Percentiles rank a stretch among this genome's conserved stretches.
Evolutionary conservation across 1,140 invertebrate genomes (phyloP).

Genomic region (Andrena cerasifolii): DNA sequence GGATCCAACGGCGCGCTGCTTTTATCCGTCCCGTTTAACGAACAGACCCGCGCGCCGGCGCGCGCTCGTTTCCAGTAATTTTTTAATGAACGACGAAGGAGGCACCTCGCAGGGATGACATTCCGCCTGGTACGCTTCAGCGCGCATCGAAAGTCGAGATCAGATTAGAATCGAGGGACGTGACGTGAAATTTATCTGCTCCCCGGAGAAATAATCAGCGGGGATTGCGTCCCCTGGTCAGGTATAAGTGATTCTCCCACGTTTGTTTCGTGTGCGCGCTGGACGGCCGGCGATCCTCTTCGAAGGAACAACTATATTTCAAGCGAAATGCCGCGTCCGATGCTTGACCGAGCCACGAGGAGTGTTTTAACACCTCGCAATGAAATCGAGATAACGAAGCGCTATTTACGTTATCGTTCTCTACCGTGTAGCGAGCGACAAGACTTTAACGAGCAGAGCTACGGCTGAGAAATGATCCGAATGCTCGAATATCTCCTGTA

Average conservation of each 20-base stretch:
- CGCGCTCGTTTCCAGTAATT: conserved; percentile 60
- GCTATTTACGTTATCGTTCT: background rate
- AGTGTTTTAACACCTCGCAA: conserved; percentile 44
- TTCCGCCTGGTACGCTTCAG: conserved; percentile 63
- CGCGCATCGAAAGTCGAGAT: conserved; percentile 72
- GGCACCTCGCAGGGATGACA: conserved; percentile 64
- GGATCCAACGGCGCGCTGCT: conserved; percentile 2
- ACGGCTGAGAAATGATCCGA: no score
- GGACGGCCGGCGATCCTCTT: background rate
- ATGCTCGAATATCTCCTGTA: no score
- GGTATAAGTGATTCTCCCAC: conserved; percentile 70
- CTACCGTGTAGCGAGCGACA: background rate
- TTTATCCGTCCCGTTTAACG: conserved; percentile 45
- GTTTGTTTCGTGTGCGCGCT: conserved; percentile 34
- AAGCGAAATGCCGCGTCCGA: conserved; percentile 5
- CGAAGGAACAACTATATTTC: conserved; percentile 49
- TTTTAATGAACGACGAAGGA: conserved; percentile 66
- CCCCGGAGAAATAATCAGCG: conserved; percentile 78
- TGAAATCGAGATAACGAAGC: conserved; percentile 40
- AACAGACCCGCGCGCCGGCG: background rate
- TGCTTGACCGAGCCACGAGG: background rate
- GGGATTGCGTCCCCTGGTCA: conserved; percentile 65
- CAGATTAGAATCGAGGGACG: conserved; percentile 80
- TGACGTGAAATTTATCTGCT: conserved; percentile 77
- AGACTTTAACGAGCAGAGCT: background rate